Percentiles rank a stretch among this genome's conserved stretches.
Evolutionary conservation across 1,140 invertebrate genomes (phyloP).

Genomic region (Zaprionus africanus): DNA sequence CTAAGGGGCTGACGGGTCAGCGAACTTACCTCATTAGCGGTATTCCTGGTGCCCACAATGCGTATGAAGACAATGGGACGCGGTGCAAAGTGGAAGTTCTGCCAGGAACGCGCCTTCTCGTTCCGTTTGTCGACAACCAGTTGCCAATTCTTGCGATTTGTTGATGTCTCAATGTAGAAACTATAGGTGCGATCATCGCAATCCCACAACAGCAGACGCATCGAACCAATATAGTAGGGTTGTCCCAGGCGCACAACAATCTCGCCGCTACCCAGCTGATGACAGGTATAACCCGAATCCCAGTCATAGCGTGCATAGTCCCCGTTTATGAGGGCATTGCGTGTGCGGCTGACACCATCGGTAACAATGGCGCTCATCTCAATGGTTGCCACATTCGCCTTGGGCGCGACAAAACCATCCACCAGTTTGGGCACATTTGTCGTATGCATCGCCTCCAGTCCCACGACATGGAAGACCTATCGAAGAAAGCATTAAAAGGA

Average conservation of each 20-base stretch:
- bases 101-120: slow-evolving; percentile 91
- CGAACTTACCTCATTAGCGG: slow-evolving; percentile 94
- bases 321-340: slow-evolving; percentile 98
- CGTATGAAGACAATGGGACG: slow-evolving; percentile 96
- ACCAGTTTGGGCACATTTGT: slow-evolving; percentile 90
- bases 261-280: slow-evolving; percentile 97
- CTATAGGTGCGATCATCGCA: slow-evolving; percentile 98
- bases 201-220: slow-evolving; percentile 98
- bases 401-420: slow-evolving; percentile 93
- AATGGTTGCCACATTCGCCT: slow-evolving; percentile 96
- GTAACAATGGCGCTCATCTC: slow-evolving; percentile 95
- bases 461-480: slow-evolving; percentile 96
- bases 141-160: slow-evolving; percentile 96
- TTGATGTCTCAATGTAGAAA: slow-evolving; percentile 97
- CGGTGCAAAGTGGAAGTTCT: slow-evolving; percentile 92
- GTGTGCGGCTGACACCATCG: slow-evolving; percentile 95
- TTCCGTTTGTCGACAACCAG: slow-evolving; percentile 90
- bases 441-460: slow-evolving; percentile 95
- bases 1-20: not conserved
- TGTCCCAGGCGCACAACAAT: slow-evolving; percentile 98
- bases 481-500: not conserved
- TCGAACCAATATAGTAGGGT: slow-evolving; percentile 96
- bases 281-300: slow-evolving; percentile 99
- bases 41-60: slow-evolving; percentile 97
- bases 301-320: slow-evolving; percentile 98